These are phyloP conservation scores for Myodes glareolus DNA, from an alignment of 2,113 vertebrate genomes.

Conservation along the genomic window DNA sequence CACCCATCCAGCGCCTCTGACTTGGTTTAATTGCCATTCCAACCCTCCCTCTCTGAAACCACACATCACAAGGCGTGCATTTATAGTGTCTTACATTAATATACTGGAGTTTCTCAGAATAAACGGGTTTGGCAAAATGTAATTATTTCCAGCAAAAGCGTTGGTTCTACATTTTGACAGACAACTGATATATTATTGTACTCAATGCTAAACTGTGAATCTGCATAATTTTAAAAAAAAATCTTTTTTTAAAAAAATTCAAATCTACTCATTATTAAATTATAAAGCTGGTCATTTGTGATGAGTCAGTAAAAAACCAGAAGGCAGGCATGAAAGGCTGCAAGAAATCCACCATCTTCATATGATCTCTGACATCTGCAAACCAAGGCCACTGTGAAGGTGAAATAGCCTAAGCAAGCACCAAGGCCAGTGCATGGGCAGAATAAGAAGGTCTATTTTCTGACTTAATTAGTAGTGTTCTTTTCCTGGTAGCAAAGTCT, in stretches of 20 bases:
- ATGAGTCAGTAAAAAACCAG: conserved; percentile 81
- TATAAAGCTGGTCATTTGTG: conserved; percentile 78
- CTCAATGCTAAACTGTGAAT: conserved; percentile 77
- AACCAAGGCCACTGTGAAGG: conserved; percentile 10
- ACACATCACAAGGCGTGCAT: conserved; percentile 42
- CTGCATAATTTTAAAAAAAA: conserved; percentile 70
- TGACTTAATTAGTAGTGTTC: not conserved
- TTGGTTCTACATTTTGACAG: conserved; percentile 73
- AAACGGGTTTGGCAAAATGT: conserved; percentile 73
- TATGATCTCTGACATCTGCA: not conserved
- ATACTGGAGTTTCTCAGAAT: conserved; percentile 65
- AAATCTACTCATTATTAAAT: conserved; percentile 76
- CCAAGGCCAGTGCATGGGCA: not conserved
- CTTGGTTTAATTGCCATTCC: conserved; percentile 54
- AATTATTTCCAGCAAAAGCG: conserved; percentile 81
- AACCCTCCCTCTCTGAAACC: conserved; percentile 34
- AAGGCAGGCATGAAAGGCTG: conserved; percentile 69
- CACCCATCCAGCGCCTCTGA: conserved; percentile 59
- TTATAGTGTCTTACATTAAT: conserved; percentile 53
- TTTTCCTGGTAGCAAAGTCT: conserved; percentile 37
- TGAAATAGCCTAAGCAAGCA: not conserved
- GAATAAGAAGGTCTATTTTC: not conserved
- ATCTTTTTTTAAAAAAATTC: conserved; percentile 56
- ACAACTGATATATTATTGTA: conserved; percentile 72
- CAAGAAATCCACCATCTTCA: conserved; percentile 1